Evolutionary conservation across 2,797 vertebrate species (phyloP), one percentile per base, ranked within the genome.

Genomic region (Menidia menidia): DNA sequence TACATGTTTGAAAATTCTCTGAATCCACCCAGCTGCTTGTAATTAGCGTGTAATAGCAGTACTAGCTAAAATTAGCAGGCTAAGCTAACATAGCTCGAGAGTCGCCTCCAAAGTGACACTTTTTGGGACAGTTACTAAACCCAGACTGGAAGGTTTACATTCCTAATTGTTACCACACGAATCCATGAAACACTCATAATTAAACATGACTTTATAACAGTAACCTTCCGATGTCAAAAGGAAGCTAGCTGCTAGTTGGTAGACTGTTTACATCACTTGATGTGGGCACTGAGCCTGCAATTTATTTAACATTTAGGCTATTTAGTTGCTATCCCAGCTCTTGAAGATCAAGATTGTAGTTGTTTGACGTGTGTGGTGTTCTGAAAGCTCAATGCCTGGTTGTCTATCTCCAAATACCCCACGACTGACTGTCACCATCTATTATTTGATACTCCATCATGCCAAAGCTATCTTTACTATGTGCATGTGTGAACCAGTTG

Each of bases 401-500:
- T 53, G 2, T 60, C 9, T 18, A 48, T 59, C 18, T 54, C 42
- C 48, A 69, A 56, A n/a, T 48, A 15, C 71, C 44, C 42, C 16
- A 15, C 18, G 68, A n/a, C 51, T 55, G 31, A 45, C 57, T 64
- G 68, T 77, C 58, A 31, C 44, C 61, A 67, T 80, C 81, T 89
- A 85, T 87, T 80, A 84, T 82, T 84, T 84, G 84, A 87, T 68
- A 75, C 71, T 61, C 51, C 76, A 80, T 90, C 88, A 90, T 60
- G 71, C 31, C n/a, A 3, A 44, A 88, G 80, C 71, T 87, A 87
- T 92, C 82, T 85, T 68, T 12, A 77, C 65, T 57, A 31, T 71
- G 75, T 55, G 70, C 66, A 16, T 66, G 69, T 73, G 77, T 68
- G 77, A 68, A 75, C 77, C 97, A 98, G 96, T 96, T 98, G 98